phyloP scores from a whole-genome alignment of 2,888 invertebrate genomes.

The Ormyrus pomaceus region DNA sequence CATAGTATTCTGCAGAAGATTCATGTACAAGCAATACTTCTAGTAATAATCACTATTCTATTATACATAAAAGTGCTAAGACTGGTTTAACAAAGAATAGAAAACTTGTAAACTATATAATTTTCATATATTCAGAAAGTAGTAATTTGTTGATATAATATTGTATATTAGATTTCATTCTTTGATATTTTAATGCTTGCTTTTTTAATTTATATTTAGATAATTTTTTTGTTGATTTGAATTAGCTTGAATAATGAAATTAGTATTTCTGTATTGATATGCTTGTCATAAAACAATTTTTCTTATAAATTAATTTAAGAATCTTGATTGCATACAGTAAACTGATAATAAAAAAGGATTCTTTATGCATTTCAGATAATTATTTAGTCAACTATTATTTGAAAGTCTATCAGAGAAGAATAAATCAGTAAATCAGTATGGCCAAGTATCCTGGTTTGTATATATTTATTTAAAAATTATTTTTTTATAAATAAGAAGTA shows the following conservation, averaged over 20 bases:
- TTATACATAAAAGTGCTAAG: no score
- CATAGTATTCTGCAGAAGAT: no score
- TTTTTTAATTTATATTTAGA: neutral
- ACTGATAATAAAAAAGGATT: no score
- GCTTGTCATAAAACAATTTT: neutral
- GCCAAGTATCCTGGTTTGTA: slow-evolving; percentile 37
- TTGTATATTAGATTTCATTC: no score
- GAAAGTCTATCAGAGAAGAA: neutral
- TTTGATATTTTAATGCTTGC: neutral
- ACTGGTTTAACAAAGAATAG: no score
- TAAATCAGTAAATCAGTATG: slow-evolving; percentile 13
- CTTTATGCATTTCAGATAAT: slow-evolving; percentile 10
- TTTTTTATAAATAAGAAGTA: neutral
- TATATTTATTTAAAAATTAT: neutral
- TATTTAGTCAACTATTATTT: slow-evolving; percentile 1
- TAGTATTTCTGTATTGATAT: neutral
- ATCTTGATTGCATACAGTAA: no score
- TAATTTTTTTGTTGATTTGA: neutral
- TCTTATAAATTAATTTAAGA: neutral
- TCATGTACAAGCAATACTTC: no score
- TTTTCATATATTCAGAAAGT: no score
- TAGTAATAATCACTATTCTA: no score
- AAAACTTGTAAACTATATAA: no score
- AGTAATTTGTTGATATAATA: no score
- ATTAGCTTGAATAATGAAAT: neutral